Conservation (phyloP, 2,113 vertebrate species). For the Taxidea taxus region DNA sequence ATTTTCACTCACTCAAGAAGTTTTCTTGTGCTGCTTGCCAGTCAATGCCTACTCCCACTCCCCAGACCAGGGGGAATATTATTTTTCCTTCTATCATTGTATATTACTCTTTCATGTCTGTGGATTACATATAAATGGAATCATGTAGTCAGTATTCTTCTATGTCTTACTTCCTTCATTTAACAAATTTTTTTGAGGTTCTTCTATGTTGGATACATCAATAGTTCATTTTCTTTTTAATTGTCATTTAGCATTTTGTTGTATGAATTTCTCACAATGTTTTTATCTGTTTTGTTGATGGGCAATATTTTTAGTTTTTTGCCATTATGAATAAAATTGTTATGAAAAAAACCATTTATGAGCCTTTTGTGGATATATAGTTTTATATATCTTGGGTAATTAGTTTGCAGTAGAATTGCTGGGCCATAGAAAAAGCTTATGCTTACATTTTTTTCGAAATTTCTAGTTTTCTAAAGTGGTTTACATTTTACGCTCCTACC, state of each 20-base stretch:
- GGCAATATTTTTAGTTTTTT: neutral
- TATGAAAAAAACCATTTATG: neutral
- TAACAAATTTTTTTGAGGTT: neutral
- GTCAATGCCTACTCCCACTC: neutral
- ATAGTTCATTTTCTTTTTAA: neutral
- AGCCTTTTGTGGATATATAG: neutral
- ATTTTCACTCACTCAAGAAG: neutral
- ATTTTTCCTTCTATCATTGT: neutral
- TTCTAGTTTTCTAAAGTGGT: neutral
- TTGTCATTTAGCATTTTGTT: neutral
- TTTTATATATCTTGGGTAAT: constrained; percentile 19
- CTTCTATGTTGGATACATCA: neutral
- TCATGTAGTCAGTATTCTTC: neutral
- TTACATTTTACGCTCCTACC: neutral
- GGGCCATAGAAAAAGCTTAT: neutral
- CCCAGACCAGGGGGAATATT: too few relatives aligned
- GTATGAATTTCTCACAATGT: neutral
- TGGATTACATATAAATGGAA: neutral
- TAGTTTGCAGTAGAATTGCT: neutral
- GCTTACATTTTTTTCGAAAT: neutral
- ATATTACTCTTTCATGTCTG: neutral
- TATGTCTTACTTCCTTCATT: neutral
- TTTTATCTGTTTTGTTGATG: neutral
- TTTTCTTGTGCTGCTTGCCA: neutral
- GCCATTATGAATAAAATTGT: neutral